Base-by-base conservation (phyloP, 2,888 invertebrate genomes). In the Rhagonycha lutea region DNA sequence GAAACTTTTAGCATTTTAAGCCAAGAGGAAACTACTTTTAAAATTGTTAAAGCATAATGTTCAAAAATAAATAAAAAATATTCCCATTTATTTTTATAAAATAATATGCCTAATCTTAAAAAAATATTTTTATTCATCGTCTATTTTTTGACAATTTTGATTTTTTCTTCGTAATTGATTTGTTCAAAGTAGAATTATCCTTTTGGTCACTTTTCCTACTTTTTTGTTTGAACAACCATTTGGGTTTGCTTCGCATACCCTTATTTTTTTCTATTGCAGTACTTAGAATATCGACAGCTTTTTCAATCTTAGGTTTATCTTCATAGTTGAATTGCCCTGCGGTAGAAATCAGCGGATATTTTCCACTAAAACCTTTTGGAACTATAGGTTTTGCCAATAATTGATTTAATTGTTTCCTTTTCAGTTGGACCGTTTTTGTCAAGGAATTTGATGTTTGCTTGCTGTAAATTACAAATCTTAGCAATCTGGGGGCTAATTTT, bases 351-450 rank as follows among this genome's bases (percentile, higher is more conserved):
- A 89, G 86, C 1, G 91, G 90, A 85, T 91, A 92, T 82, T 91
- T 92, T 81, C 91, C 92, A 73, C 91, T 93, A 84, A 93, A 93
- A 0, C 93, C 93, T 83, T 88, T 90, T 0, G 94, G 93, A 81
- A 94, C 92, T 47, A 94, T 83, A 0, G 93, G 92, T 63, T 91
- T 90, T 0, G 88, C 85, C 14, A 94, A 83, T 69, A 93, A 82
- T 0, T 86, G 79, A 11, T 87, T 86, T 5, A 94, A 84, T 24
- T 91, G 90, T 72, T 89, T 89, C 73, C 89, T 90, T 86, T 86
- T 87, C 78, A 83, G 86, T 85, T 88, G 90, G 83, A 90, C 87
- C 1, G 83, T 79, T 79, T 88, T 89, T 79, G 88, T 86, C 11
- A 63, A 77, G n/a, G 78, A 79, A 7, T 80, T 70, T 12, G 82